Evolutionary conservation across 35 echinoderm and acorn worm species (phyloP).

Genomic region (Strongylocentrotus purpuratus): DNA sequence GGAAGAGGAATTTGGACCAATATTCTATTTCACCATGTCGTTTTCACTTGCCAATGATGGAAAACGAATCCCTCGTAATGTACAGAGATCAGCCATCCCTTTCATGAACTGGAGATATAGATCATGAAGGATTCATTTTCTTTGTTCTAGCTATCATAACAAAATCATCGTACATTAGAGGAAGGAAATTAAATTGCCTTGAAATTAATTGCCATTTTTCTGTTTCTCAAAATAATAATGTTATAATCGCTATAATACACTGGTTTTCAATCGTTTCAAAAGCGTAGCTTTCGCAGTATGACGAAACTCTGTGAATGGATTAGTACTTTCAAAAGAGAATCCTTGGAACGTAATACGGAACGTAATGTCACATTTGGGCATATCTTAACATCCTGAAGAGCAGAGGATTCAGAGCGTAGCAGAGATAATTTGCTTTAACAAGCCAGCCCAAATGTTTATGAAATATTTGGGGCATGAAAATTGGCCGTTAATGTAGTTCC

Average conservation of each 20-base stretch:
- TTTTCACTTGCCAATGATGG: not conserved
- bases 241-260: not conserved
- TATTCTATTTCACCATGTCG: not conserved
- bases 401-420: not conserved
- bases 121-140: not conserved
- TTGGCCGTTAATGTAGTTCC: constrained; percentile 7
- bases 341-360: not conserved
- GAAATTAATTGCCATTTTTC: not conserved
- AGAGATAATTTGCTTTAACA: not conserved
- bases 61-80: not conserved
- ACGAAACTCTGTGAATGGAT: not conserved
- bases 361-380: too few species aligned
- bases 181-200: not conserved
- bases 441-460: constrained; percentile 22
- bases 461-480: constrained; percentile 34
- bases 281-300: not conserved
- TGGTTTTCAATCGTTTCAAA: not conserved
- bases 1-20: not conserved
- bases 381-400: not conserved
- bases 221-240: not conserved
- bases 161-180: not conserved
- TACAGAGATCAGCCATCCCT: not conserved
- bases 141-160: not conserved
- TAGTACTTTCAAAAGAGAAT: not conserved
- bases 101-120: not conserved